phyloP scores from a whole-genome alignment of 2,113 vertebrate genomes.

The Dromas ardeola region DNA sequence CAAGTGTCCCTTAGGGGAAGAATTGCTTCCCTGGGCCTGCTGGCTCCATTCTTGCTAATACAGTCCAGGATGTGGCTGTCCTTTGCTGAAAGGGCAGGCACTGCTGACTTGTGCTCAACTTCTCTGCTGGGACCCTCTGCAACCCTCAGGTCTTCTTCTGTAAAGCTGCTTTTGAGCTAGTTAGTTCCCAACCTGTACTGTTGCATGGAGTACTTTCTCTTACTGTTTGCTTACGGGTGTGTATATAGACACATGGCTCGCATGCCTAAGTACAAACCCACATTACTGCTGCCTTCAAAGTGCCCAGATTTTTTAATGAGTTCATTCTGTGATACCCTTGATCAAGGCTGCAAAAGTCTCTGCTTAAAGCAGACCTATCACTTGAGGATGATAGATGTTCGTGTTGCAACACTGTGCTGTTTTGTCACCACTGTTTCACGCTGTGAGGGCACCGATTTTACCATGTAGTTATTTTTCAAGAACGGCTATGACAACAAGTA shows the following conservation, averaged over 20 bases:
- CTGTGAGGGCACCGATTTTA: not conserved
- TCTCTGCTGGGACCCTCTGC: not conserved
- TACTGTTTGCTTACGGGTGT: not conserved
- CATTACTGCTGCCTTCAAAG: not conserved
- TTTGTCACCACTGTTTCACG: not conserved
- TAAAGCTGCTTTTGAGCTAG: not conserved
- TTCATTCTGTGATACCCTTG: not conserved
- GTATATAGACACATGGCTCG: accelerated
- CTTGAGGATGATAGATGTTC: not conserved
- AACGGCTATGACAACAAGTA: not conserved
- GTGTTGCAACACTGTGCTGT: not conserved
- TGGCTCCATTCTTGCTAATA: not conserved
- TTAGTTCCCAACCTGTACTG: not conserved
- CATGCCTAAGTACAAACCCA: not conserved
- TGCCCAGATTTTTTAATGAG: not conserved
- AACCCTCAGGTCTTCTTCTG: not conserved
- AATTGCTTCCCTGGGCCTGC: not conserved
- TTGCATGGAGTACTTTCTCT: not conserved
- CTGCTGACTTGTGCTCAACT: not conserved
- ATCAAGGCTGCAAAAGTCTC: not conserved
- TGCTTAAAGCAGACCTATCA: not conserved
- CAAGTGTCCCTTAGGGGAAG: not conserved
- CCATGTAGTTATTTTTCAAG: not conserved
- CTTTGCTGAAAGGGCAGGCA: not conserved
- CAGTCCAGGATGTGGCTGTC: not conserved